Evolutionary conservation across 2,797 vertebrate genomes (phyloP).

Genomic region (Pygocentrus nattereri): DNA sequence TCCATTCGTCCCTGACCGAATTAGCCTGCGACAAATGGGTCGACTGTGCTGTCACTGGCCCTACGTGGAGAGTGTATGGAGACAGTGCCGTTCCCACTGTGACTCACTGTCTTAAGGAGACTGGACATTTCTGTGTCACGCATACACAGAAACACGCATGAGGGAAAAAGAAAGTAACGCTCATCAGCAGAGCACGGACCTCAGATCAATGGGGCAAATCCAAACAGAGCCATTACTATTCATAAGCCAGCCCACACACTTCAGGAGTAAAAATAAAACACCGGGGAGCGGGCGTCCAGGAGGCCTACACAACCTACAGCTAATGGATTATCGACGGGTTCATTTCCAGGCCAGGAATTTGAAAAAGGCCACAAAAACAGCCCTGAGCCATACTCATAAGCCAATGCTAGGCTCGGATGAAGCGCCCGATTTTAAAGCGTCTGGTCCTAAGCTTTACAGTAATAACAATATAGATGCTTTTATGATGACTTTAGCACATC

Average conservation of each 20-base stretch:
- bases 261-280: constrained; percentile 24
- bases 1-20: constrained; percentile 46
- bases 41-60: constrained; percentile 54
- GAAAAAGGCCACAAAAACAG: constrained; percentile 30
- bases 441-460: constrained; percentile 4
- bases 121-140: neutral
- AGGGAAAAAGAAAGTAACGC: neutral
- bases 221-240: constrained; percentile 8
- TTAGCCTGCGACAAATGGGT: constrained; percentile 49
- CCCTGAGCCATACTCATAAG: constrained; percentile 5
- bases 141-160: neutral
- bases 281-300: constrained; percentile 9
- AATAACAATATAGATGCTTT: neutral
- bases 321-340: constrained; percentile 42
- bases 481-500: too few species aligned
- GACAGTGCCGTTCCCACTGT: neutral
- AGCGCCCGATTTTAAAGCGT: neutral
- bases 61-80: constrained; percentile 45
- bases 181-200: constrained; percentile 1
- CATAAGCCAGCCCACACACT: neutral
- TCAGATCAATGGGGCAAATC: constrained; percentile 2
- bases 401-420: neutral
- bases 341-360: constrained; percentile 3
- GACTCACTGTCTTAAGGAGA: constrained; percentile 10
- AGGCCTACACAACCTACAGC: constrained; percentile 20